Percentiles rank a stretch among this genome's conserved stretches.
These are phyloP conservation scores for Columba livia DNA, from an alignment of 2,113 vertebrate species.

Conservation along the genomic window DNA sequence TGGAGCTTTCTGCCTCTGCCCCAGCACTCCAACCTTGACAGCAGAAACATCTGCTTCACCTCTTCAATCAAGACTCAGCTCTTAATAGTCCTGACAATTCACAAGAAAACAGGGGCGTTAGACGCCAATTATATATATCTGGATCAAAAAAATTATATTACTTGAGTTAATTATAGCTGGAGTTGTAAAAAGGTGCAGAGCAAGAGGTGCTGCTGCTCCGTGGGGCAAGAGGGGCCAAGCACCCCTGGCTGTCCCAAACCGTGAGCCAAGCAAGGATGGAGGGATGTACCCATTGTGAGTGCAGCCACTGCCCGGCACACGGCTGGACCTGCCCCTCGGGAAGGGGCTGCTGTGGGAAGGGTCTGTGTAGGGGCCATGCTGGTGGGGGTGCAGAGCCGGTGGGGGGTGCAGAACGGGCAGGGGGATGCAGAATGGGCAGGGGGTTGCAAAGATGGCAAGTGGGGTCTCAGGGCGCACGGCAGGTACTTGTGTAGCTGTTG, in stretches of 20 bases:
- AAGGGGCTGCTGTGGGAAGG: neutral
- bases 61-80: constrained; percentile 68
- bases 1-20: neutral
- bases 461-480: neutral
- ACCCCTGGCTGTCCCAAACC: rapidly evolving
- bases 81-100: constrained; percentile 73
- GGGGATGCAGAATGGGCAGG: no score
- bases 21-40: neutral
- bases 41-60: constrained; percentile 68
- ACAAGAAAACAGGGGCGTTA: constrained; percentile 75
- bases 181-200: constrained; percentile 77
- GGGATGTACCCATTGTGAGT: neutral
- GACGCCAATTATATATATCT: constrained; percentile 80
- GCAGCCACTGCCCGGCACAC: rapidly evolving
- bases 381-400: rapidly evolving
- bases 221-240: neutral
- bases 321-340: rapidly evolving
- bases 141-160: constrained; percentile 75
- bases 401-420: rapidly evolving
- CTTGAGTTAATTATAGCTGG: constrained; percentile 76
- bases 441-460: rapidly evolving
- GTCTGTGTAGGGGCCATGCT: neutral
- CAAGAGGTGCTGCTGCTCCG: constrained; percentile 29
- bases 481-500: constrained; percentile 25
- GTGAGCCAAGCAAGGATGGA: neutral